Base-by-base conservation (phyloP, 1,140 invertebrate species). In the Theocolax elegans region DNA sequence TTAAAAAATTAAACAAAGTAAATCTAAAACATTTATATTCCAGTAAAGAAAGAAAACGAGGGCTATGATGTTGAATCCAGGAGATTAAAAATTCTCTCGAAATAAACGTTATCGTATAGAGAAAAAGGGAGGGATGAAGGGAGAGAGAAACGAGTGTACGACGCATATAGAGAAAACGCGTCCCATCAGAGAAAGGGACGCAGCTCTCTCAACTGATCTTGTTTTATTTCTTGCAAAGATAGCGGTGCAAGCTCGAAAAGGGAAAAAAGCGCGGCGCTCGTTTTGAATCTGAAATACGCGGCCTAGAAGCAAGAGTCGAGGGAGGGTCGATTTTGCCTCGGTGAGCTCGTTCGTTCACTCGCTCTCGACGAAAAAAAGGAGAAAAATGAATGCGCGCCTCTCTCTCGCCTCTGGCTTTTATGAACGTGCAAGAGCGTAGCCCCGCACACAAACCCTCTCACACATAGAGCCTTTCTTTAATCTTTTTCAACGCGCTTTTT, bases 21-120 rank as follows among this genome's bases (percentile, higher is more conserved):
- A n/a, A n/a, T n/a, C n/a, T n/a, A n/a, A n/a, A n/a, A n/a, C n/a
- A n/a, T n/a, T n/a, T n/a, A n/a, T n/a, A n/a, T n/a, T n/a, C n/a
- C n/a, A n/a, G n/a, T n/a, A n/a, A n/a, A n/a, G n/a, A n/a, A n/a
- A n/a, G n/a, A n/a, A n/a, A n/a, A n/a, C n/a, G n/a, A n/a, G n/a
- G n/a, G n/a, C n/a, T n/a, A n/a, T n/a, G n/a, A n/a, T n/a, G 49
- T 53, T 58, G 69, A 73, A 75, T 77, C 71, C 54, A 56, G 46
- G 15, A 51, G 54, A 67, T 67, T 59, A 67, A 59, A 67, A 59
- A 19, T 38, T 31, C 54, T 17, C n/a, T 10, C 44, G 17, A 40
- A 44, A 51, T 49, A 67, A 59, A 51, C 19, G 19, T 51, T 67
- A 67, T 59, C 54, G 44, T 13, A 35, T 4, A 35, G 31, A 35